These are phyloP conservation scores for Pogonomyrmex californicus DNA, from an alignment of 1,140 invertebrate genomes.

Conservation along the genomic window DNA sequence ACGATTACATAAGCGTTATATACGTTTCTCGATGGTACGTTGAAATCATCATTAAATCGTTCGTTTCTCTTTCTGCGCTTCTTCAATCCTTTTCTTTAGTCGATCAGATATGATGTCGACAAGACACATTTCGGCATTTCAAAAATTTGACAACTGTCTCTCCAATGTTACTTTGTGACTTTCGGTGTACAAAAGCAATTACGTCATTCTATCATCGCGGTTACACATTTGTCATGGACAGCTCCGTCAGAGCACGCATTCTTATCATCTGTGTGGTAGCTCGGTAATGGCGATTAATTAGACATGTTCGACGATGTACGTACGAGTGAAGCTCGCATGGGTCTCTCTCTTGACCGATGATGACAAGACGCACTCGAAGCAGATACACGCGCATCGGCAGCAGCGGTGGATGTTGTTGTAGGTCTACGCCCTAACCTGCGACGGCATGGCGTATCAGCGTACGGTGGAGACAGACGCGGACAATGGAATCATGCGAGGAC, in stretches of 20 bases:
- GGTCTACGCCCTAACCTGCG: conserved; percentile 81
- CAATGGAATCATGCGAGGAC: conserved; percentile 85
- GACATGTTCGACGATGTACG: conserved; percentile 42
- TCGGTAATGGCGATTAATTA: conserved; percentile 44
- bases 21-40: neutral
- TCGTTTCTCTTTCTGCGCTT: neutral
- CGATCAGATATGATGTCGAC: neutral
- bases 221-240: conserved; percentile 23
- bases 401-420: conserved; percentile 78
- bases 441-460: conserved; percentile 81
- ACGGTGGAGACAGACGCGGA: conserved; percentile 86
- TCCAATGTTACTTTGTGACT: neutral
- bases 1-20: neutral
- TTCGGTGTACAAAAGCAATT: neutral
- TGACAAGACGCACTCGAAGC: conserved; percentile 74
- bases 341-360: conserved; percentile 70
- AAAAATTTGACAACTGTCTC: neutral
- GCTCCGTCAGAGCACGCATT: neutral
- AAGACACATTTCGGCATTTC: neutral
- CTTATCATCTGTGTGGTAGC: conserved; percentile 7
- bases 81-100: neutral
- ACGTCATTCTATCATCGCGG: neutral
- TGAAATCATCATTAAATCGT: neutral
- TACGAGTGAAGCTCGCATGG: conserved; percentile 51
- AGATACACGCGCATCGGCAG: conserved; percentile 71